Percentiles rank a stretch among this genome's conserved stretches.
Conservation (phyloP, 2,113 vertebrate species). For the Nettapus auritus region DNA sequence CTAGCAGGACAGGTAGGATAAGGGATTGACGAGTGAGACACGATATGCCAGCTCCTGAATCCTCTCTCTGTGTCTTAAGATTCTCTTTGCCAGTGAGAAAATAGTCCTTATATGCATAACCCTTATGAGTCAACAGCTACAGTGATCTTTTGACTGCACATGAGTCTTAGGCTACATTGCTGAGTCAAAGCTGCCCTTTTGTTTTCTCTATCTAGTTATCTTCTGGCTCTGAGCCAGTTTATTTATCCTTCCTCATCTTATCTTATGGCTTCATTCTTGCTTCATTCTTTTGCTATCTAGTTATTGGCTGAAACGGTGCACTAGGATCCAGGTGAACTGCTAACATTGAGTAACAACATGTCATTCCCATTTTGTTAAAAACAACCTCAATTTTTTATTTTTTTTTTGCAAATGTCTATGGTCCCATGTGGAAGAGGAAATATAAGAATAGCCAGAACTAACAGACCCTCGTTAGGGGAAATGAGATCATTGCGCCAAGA, state of each 20-base stretch:
- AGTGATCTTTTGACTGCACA: not conserved
- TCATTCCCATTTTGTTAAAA: not conserved
- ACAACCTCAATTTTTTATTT: not conserved
- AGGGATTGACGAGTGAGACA: not conserved
- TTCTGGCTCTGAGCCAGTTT: not conserved
- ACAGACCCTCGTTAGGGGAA: not conserved
- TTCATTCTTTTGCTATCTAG: not conserved
- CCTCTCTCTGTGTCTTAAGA: not conserved
- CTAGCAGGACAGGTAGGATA: not conserved
- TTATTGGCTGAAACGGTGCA: not conserved
- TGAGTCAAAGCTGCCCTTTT: not conserved
- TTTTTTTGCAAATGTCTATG: not conserved
- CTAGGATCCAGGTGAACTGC: not conserved
- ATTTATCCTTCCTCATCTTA: not conserved
- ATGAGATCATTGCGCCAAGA: not conserved
- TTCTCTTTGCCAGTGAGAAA: not conserved
- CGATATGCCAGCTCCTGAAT: not conserved
- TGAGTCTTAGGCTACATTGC: not conserved
- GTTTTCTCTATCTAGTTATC: not conserved
- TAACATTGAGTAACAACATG: rapidly evolving
- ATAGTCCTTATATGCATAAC: no score
- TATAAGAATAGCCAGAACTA: not conserved
- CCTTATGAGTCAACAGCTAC: not conserved
- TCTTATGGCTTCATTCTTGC: not conserved
- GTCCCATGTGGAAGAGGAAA: not conserved